These are phyloP conservation scores for Tetragonula clypearis DNA, from an alignment of 1,140 invertebrate species.

Conservation along the genomic window DNA sequence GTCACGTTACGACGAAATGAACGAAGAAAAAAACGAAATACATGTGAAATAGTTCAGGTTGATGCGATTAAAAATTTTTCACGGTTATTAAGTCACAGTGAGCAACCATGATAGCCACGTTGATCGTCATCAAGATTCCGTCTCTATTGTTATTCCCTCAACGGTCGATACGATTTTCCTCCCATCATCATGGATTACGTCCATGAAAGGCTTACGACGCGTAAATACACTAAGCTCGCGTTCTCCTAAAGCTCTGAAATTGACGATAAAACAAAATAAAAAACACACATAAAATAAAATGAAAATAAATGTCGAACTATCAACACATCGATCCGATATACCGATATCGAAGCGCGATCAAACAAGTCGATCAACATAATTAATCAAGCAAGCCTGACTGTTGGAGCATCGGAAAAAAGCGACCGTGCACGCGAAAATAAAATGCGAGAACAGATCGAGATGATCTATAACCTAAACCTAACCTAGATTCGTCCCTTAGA, in stretches of 20 bases:
- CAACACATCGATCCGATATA: too few species aligned
- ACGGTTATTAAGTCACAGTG: background rate
- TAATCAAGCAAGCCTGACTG: too few species aligned
- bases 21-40: background rate
- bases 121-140: background rate
- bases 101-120: background rate
- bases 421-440: too few species aligned
- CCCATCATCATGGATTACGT: conserved; percentile 15
- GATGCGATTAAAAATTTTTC: background rate
- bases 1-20: background rate
- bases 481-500: too few species aligned
- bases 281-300: background rate
- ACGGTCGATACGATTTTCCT: conserved; percentile 23
- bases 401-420: too few species aligned
- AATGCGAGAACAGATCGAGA: too few species aligned
- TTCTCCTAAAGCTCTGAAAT: background rate
- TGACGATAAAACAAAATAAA: too few species aligned
- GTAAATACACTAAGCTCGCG: background rate
- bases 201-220: too few species aligned
- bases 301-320: background rate
- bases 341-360: too few species aligned
- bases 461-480: too few species aligned
- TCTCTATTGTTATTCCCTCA: background rate
- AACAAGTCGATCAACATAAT: too few species aligned
- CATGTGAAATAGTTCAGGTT: background rate